phyloP scores from a whole-genome alignment of 92 coral and sea anemone genomes.

The Umimayanthus chanpuru region DNA sequence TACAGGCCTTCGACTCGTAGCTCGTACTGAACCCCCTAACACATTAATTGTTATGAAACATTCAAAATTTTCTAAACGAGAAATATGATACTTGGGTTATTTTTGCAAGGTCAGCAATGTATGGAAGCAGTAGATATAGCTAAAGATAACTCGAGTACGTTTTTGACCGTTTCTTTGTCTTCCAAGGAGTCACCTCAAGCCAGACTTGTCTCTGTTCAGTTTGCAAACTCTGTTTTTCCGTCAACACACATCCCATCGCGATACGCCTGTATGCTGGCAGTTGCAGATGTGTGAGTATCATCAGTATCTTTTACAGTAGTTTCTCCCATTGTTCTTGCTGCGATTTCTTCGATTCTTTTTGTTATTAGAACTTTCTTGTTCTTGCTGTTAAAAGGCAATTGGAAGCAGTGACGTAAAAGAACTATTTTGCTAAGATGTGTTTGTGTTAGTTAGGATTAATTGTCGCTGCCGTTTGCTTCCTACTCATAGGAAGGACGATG shows the following conservation, averaged over 20 bases:
- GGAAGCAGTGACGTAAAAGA: not conserved
- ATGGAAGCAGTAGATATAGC: too few relatives aligned
- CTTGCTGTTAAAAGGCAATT: not conserved
- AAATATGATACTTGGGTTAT: too few relatives aligned
- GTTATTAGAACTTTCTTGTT: not conserved
- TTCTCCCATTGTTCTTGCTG: not conserved
- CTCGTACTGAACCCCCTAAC: too few relatives aligned
- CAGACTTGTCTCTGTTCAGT: conserved; percentile 97
- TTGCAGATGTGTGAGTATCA: conserved; percentile 83
- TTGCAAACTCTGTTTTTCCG: conserved; percentile 92
- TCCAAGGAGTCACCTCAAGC: conserved; percentile 85
- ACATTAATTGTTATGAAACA: too few relatives aligned
- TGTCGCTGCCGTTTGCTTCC: not conserved
- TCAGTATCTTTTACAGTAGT: not conserved
- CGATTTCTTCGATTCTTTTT: not conserved
- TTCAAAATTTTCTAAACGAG: too few relatives aligned
- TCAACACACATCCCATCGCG: conserved; percentile 86
- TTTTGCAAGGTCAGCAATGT: too few relatives aligned
- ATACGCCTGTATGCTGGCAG: conserved; percentile 90
- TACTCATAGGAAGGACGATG: conserved; percentile 82
- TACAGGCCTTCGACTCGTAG: too few relatives aligned
- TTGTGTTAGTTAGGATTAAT: not conserved
- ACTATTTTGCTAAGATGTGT: not conserved
- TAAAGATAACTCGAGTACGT: not conserved
- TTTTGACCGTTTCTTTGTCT: not conserved